phyloP scores from a whole-genome alignment of 2,888 invertebrate genomes.

The Acanthosepion pharaonis region DNA sequence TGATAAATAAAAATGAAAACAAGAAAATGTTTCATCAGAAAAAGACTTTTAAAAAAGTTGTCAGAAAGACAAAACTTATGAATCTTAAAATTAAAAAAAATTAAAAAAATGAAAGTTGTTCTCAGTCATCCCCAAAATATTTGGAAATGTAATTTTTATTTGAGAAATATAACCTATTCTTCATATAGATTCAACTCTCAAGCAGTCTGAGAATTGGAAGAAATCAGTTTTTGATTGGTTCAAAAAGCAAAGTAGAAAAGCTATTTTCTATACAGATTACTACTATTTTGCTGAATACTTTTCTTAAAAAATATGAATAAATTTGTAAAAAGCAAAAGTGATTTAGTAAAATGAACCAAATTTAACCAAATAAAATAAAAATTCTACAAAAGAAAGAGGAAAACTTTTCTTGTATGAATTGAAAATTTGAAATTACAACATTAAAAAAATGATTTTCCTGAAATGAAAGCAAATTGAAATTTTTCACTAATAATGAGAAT shows the following conservation, averaged over 20 bases:
- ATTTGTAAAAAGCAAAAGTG: neutral
- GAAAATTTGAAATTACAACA: neutral
- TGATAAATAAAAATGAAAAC: neutral
- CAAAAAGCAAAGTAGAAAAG: neutral
- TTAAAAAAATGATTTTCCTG: neutral
- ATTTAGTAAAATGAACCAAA: no score
- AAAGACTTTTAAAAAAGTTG: neutral
- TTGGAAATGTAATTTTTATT: neutral
- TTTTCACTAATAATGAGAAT: neutral
- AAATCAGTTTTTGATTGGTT: neutral
- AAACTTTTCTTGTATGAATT: neutral
- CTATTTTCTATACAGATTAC: neutral
- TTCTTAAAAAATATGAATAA: neutral
- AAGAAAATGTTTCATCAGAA: neutral
- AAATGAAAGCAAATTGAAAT: neutral
- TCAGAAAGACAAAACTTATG: no score
- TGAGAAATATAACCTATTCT: neutral
- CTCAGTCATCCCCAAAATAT: neutral
- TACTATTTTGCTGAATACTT: neutral
- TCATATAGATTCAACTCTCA: neutral
- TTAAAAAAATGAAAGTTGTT: neutral
- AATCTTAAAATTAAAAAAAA: neutral
- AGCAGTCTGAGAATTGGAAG: neutral
- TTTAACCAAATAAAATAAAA: no score
- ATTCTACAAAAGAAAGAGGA: neutral